Evolutionary conservation across 2,113 vertebrate genomes (phyloP).

Genomic region (Pomatorhinus ruficollis): DNA sequence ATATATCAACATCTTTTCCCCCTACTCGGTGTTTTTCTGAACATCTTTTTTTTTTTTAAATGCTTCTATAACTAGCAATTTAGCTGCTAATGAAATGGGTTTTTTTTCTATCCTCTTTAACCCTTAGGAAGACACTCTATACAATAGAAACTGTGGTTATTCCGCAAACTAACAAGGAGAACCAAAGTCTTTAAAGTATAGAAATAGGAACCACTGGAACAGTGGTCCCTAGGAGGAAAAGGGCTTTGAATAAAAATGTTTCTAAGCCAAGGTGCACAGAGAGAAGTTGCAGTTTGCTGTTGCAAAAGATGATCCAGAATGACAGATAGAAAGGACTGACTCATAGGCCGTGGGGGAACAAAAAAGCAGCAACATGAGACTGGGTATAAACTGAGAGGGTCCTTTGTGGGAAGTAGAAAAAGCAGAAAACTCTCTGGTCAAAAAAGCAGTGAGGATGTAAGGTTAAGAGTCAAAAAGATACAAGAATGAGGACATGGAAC

Average conservation of each 20-base stretch:
- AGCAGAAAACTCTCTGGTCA: too few species aligned
- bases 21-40: background rate
- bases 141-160: background rate
- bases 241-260: background rate
- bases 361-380: background rate
- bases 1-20: background rate
- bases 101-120: background rate
- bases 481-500: too few species aligned
- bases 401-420: background rate
- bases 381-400: background rate
- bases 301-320: background rate
- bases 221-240: background rate
- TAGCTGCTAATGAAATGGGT: background rate
- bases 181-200: background rate
- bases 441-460: too few species aligned
- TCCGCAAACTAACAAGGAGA: background rate
- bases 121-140: background rate
- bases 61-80: background rate
- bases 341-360: accelerated
- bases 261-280: background rate
- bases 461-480: too few species aligned
- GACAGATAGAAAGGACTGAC: background rate
- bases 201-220: background rate
- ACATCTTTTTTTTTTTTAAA: background rate
- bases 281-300: background rate